phyloP scores from a whole-genome alignment of 2,888 invertebrate genomes.

The Pollenia amentaria region DNA sequence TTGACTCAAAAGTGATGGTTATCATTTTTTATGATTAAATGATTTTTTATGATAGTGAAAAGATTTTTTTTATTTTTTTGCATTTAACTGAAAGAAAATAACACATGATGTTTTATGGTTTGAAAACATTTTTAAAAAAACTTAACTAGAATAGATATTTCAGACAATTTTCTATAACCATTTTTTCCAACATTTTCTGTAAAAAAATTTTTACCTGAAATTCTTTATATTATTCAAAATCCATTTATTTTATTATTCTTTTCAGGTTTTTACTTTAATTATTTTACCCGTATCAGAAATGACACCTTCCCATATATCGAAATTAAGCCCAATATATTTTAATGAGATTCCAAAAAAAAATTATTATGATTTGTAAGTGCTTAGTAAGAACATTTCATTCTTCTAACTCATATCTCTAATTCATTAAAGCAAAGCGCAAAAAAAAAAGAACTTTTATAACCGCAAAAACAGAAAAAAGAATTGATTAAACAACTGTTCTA shows the following conservation, averaged over 20 bases:
- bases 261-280: too few relatives aligned
- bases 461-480: slow-evolving; percentile 8
- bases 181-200: too few relatives aligned
- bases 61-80: background rate
- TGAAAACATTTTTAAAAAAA: too few relatives aligned
- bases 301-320: too few relatives aligned
- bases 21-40: background rate
- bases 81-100: background rate
- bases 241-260: too few relatives aligned
- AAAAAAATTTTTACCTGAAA: too few relatives aligned
- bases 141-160: too few relatives aligned
- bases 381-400: background rate
- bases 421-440: background rate
- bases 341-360: background rate
- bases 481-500: slow-evolving; percentile 39
- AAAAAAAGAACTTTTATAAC: background rate
- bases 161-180: too few relatives aligned
- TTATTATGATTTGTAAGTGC: background rate
- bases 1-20: background rate
- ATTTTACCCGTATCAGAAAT: too few relatives aligned
- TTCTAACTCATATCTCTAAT: too few relatives aligned
- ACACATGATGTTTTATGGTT: background rate
- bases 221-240: too few relatives aligned
- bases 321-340: too few relatives aligned
- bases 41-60: background rate